Evolutionary conservation across 2,113 vertebrate genomes (phyloP), one percentile per base, ranked within the genome.

Genomic region (Hymenochirus boettgeri): DNA sequence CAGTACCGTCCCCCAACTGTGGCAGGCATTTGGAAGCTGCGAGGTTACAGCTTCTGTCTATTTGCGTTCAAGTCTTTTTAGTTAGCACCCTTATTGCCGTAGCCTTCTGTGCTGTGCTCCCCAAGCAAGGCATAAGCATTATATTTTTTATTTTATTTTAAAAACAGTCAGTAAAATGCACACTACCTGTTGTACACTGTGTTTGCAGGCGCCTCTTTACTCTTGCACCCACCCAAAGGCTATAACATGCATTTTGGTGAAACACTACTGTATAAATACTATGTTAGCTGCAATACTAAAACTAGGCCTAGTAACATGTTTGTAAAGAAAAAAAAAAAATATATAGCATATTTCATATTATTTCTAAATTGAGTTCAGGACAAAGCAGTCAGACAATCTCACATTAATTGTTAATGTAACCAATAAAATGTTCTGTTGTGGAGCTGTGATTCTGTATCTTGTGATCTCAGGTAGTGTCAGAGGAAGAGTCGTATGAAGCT

Each of bases 401-500:
- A 80, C 77, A 39, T 77, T 75, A 72, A 47, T 42, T 50, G 27
- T 51, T 26, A 58, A 29, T 25, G 24, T 12, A 35, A 9, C 63
- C 48, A 65, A 26, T 64, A 24, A 56, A 64, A 46, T 29, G 42
- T 57, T 23, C 17, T 56, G 46, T 12, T 7, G 15, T 54, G 33
- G 23, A 19, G 54, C 2, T 12, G n/a, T 35, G 15, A 46, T 80
- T 75, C 12, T 2, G 18, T 10, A 37, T 50, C 50, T 63, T 33
- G 57, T 56, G 48, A 71, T 70, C 75, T 89, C 78, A 92, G 45
- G 87, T 76, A 0, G 84, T 89, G 70, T 89, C 90, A 13, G 86
- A 88, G 8, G 89, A 90, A 19, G 89, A 91, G 82, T 91, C 88
- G 31, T 91, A 92, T 65, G 89, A 90, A 0, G 88, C 89, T 0